phyloP scores from a whole-genome alignment of 2,888 invertebrate species.

The Cheiracanthium punctorium region DNA sequence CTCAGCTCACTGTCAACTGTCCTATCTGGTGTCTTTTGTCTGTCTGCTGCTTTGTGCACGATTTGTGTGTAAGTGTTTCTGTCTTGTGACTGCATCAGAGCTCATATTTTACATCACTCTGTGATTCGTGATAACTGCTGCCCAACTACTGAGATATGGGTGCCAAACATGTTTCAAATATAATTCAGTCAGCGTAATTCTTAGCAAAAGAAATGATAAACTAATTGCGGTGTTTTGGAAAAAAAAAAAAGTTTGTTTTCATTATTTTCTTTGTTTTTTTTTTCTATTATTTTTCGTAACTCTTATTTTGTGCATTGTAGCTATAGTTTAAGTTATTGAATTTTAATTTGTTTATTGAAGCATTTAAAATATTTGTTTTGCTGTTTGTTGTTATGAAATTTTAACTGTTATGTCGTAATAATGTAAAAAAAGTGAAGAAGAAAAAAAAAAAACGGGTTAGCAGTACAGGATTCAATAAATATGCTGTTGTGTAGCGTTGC shows the following conservation, averaged over 20 bases:
- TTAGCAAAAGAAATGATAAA: constrained; percentile 49
- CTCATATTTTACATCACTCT: constrained; percentile 70
- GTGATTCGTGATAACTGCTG: constrained; percentile 71
- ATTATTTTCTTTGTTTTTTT: constrained; percentile 28
- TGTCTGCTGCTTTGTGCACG: constrained; percentile 70
- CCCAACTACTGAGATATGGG: constrained; percentile 67
- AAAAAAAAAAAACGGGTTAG: constrained; percentile 58
- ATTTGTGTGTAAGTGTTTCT: constrained; percentile 64
- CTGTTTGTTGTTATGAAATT: constrained; percentile 70
- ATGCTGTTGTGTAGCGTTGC: constrained; percentile 64
- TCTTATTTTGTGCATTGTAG: constrained; percentile 66
- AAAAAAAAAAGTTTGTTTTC: constrained; percentile 33
- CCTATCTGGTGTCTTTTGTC: constrained; percentile 54
- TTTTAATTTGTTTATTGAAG: constrained; percentile 58
- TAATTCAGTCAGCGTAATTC: constrained; percentile 55
- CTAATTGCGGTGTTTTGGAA: too few species aligned
- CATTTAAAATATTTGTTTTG: constrained; percentile 67
- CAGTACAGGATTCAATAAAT: constrained; percentile 64
- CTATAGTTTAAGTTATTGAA: constrained; percentile 66
- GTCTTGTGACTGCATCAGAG: constrained; percentile 70
- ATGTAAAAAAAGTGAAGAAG: constrained; percentile 29
- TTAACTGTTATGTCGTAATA: constrained; percentile 69
- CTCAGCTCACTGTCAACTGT: constrained; percentile 69
- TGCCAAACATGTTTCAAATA: constrained; percentile 60
- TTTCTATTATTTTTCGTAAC: constrained; percentile 18